Base-by-base conservation (phyloP, 2,888 invertebrate species). In the Patella caerulea region DNA sequence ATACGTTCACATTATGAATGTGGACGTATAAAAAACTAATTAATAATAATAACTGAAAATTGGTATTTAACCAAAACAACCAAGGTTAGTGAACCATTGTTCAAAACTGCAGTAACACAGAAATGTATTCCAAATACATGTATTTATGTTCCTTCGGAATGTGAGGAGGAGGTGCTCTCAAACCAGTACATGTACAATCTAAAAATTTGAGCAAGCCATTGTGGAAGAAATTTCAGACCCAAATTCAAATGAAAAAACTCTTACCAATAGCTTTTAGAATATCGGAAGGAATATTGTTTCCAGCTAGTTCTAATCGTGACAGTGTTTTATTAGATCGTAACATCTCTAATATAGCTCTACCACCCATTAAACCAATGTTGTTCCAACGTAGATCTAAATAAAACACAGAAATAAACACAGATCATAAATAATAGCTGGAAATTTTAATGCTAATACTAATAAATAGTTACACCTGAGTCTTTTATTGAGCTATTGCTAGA, bases 201-300 rank as follows among this genome's bases (percentile, higher is more conserved):
- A 0, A 45, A 4, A 45, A 4, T 45, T 45, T 45, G 9, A 45
- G 34, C 34, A 34, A 5, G 4, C 34, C 34, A 34, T 34, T 34
- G 7, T 4, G 34, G 34, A 5, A 3, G 7, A 45, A 45, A 45
- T 45, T 45, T 45, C 45, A 45, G 45, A 9, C 1, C 45, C 9
- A 9, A 45, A 9, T 45, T 45, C 5, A 45, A 45, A 45, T 45
- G 45, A 45, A 1, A 45, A 34, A 24, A 19, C 45, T 55, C 79
- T 81, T 83, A 91, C 91, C 91, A 70, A 92, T 91, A 71, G 91
- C 82, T 76, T 88, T 88, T n/a, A 88, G 78, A 29, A 91, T 85
- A 82, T 92, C 92, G 24, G 86, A 85, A 15, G 92, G 91, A n/a
- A 90, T 87, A 77, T 91, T 91, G 82, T 92, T 92, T 71, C 92